Evolutionary conservation across 2,797 vertebrate species (phyloP), one percentile per base, ranked within the genome.

Genomic region (Myiothlypis coronata): DNA sequence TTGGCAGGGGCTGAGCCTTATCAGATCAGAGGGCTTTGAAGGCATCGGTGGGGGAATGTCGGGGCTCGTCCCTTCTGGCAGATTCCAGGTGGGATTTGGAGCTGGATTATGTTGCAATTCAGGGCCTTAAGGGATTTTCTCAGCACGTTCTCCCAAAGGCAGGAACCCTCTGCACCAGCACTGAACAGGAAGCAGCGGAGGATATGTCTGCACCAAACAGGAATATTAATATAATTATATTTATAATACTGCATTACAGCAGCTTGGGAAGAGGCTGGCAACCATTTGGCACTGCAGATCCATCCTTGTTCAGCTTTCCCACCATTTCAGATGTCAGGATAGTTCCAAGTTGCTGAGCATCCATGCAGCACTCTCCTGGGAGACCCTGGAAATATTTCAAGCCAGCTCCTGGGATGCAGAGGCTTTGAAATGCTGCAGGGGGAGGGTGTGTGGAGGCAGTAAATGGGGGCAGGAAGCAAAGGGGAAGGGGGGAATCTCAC

Each of bases 81-180:
- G 83, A 56, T 93, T 89, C 93, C 94, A 94, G 95, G 90, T 95
- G 93, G 88, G 93, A 92, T 87, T 81, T 84, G 85, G 39, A 77
- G 71, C 67, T 82, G 89, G 64, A 32, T 89, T 77, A 41, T 87
- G 91, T 83, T 93, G 93, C 81, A 77, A 39, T 57, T 72, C 53
- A 17, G 9, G 8, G 65, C 95, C 96, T 55, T 9, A 12, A 89
- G 90, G 96, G 92, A 27, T 87, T 87, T 96, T 90, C 82, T 63
- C 75, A 82, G 77, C 53, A 21, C 2, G 1, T 43, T 71, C 34
- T 90, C 68, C 77, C 53, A 22, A 46, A 83, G 50, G 61, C 49
- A 53, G 61, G 75, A 80, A 44, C 53, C n/a, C 44, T 69, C 26
- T 2, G 3, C 53, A 5, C 20, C 64, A 57, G 18, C 3, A 0